Percentiles rank a stretch among this genome's conserved stretches.
These are phyloP conservation scores for Helostoma temminkii DNA, from an alignment of 2,797 vertebrate species.

Conservation along the genomic window DNA sequence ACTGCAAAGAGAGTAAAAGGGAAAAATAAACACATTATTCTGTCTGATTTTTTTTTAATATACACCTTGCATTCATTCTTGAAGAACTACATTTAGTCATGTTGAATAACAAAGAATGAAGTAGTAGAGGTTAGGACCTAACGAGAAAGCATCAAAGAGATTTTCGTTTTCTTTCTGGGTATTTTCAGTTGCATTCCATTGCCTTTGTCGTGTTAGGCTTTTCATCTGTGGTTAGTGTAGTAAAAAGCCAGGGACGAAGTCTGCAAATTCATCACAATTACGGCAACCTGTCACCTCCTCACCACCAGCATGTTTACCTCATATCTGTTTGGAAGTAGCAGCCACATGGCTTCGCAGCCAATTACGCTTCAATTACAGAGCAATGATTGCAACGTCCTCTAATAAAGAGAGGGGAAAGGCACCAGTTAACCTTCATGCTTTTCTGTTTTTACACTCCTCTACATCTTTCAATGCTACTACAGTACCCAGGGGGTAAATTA, in stretches of 20 bases:
- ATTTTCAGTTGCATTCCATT: conserved; percentile 59
- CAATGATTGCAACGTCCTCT: conserved; percentile 77
- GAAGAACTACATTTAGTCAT: conserved; percentile 12
- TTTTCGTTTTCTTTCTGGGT: conserved; percentile 30
- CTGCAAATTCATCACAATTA: conserved; percentile 84
- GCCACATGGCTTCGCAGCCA: conserved; percentile 80
- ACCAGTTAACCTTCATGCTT: conserved; percentile 77
- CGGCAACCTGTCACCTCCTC: conserved; percentile 73
- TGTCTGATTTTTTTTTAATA: background rate
- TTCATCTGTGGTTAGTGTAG: conserved; percentile 69
- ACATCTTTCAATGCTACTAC: conserved; percentile 61
- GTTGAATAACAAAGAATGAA: conserved; percentile 14
- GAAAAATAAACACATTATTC: conserved; percentile 32
- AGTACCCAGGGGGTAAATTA: conserved; percentile 70
- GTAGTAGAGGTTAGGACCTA: conserved; percentile 7
- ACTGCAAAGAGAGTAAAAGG: conserved; percentile 81
- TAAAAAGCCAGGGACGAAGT: conserved; percentile 64
- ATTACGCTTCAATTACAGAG: conserved; percentile 81
- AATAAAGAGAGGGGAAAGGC: conserved; percentile 64
- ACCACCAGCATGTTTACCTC: conserved; percentile 79
- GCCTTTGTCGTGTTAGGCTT: conserved; percentile 43
- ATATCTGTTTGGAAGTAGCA: conserved; percentile 73
- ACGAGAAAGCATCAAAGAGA: conserved; percentile 21
- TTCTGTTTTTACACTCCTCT: conserved; percentile 64
- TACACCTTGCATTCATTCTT: background rate